These are phyloP conservation scores for Tridacna gigas DNA, from an alignment of 2,888 invertebrate genomes.

Conservation along the genomic window DNA sequence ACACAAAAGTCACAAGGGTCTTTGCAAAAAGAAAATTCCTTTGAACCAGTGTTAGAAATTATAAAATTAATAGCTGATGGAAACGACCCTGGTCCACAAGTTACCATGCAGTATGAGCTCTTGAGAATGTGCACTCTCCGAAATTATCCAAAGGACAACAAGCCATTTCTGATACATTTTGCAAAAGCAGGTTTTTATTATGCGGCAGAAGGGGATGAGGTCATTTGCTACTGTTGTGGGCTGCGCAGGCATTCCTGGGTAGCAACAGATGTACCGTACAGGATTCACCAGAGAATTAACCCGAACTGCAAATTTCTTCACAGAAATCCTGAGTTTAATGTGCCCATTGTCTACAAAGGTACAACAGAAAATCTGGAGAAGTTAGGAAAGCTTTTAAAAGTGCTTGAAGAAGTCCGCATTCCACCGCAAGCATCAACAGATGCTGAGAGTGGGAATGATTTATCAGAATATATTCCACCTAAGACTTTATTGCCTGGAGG, in stretches of 20 bases:
- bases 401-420: neutral
- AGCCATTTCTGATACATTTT: constrained; percentile 46
- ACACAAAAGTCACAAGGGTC: too few relatives aligned
- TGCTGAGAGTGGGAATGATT: constrained; percentile 3
- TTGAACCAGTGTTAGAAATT: constrained; percentile 36
- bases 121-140: constrained; percentile 52
- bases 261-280: constrained; percentile 43
- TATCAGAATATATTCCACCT: constrained; percentile 2
- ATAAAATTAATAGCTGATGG: constrained; percentile 40
- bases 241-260: constrained; percentile 47
- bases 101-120: constrained; percentile 58
- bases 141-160: constrained; percentile 55
- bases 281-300: constrained; percentile 42
- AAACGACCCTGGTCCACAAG: constrained; percentile 38
- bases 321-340: constrained; percentile 44
- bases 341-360: constrained; percentile 21
- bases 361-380: neutral
- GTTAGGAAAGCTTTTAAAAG: neutral
- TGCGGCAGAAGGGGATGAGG: constrained; percentile 55
- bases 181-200: constrained; percentile 58
- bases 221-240: constrained; percentile 60
- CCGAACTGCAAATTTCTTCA: constrained; percentile 50
- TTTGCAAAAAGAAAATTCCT: too few relatives aligned
- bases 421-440: neutral
- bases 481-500: too few relatives aligned